Conservation (phyloP, 1,140 invertebrate genomes). For the Drosophila sp. region DNA sequence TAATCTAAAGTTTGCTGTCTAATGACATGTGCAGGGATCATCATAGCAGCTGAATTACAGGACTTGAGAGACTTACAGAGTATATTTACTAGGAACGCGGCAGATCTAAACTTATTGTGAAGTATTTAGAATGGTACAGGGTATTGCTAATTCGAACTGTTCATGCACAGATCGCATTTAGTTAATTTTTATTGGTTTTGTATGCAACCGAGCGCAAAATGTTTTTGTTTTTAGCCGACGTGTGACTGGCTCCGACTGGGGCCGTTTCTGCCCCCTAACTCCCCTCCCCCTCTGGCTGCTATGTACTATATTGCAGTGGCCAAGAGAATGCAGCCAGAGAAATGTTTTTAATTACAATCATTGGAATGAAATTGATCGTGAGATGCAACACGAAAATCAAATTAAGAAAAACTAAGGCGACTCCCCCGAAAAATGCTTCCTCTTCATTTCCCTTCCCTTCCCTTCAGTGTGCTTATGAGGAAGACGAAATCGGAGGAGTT, state of each 20-base stretch:
- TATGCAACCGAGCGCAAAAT: constrained; percentile 63
- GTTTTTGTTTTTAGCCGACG: constrained; percentile 43
- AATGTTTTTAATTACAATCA: constrained; percentile 81
- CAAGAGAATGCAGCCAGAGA: constrained; percentile 30
- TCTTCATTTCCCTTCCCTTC: too few species aligned
- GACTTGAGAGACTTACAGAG: too few species aligned
- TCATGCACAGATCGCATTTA: background rate
- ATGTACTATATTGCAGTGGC: constrained; percentile 1
- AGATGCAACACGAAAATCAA: constrained; percentile 77
- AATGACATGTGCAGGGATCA: too few species aligned
- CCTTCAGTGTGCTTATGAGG: background rate
- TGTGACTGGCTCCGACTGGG: constrained; percentile 49
- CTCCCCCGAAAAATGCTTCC: constrained; percentile 6
- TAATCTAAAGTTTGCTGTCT: too few species aligned
- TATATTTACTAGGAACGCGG: too few species aligned
- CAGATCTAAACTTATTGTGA: too few species aligned
- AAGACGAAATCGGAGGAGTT: background rate
- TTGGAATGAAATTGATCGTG: constrained; percentile 79
- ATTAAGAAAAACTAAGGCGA: constrained; percentile 65
- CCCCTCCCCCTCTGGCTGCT: background rate
- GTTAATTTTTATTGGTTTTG: constrained; percentile 49
- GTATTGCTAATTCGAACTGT: constrained; percentile 4
- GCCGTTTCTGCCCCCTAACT: background rate
- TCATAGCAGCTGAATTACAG: too few species aligned
- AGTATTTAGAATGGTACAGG: background rate